These are phyloP conservation scores for Rhingia campestris DNA, from an alignment of 2,888 invertebrate species.

Conservation along the genomic window DNA sequence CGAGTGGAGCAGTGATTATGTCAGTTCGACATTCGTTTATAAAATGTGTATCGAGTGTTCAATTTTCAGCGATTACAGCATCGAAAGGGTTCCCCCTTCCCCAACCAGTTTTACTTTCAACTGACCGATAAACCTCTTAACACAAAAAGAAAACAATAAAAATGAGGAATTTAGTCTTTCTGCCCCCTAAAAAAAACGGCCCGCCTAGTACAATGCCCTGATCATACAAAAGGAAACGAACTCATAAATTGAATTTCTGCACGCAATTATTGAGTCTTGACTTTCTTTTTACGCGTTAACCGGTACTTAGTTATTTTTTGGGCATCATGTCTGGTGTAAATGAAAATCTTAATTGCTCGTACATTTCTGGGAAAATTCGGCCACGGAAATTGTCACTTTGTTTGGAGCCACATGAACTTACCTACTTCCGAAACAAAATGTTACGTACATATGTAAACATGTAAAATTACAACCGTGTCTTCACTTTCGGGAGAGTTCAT, in stretches of 20 bases:
- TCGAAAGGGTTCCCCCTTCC: slow-evolving; percentile 3
- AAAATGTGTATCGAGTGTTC: slow-evolving; percentile 1
- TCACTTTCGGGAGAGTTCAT: slow-evolving; percentile 61
- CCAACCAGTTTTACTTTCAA: slow-evolving; percentile 57
- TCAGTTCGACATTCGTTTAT: slow-evolving; percentile 22
- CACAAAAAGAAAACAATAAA: slow-evolving; percentile 26
- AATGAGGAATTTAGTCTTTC: slow-evolving; percentile 29
- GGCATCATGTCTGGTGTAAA: neutral
- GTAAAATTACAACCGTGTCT: neutral
- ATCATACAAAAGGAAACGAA: slow-evolving; percentile 29
- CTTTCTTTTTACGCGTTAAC: slow-evolving; percentile 50
- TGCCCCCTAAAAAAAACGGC: neutral
- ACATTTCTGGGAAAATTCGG: neutral
- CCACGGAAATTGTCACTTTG: neutral
- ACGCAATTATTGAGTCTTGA: slow-evolving; percentile 26
- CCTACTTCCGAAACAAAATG: slow-evolving; percentile 1
- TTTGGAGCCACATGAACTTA: neutral
- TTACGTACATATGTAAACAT: slow-evolving; percentile 23
- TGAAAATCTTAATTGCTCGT: slow-evolving; percentile 37
- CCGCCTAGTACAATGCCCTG: slow-evolving; percentile 3
- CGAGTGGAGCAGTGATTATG: slow-evolving; percentile 21
- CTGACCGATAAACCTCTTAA: slow-evolving; percentile 48
- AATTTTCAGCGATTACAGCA: slow-evolving; percentile 8
- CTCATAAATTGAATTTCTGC: slow-evolving; percentile 56
- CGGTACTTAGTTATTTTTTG: neutral